Base-by-base conservation (phyloP, 2,113 vertebrate genomes). In the Carassius auratus region DNA sequence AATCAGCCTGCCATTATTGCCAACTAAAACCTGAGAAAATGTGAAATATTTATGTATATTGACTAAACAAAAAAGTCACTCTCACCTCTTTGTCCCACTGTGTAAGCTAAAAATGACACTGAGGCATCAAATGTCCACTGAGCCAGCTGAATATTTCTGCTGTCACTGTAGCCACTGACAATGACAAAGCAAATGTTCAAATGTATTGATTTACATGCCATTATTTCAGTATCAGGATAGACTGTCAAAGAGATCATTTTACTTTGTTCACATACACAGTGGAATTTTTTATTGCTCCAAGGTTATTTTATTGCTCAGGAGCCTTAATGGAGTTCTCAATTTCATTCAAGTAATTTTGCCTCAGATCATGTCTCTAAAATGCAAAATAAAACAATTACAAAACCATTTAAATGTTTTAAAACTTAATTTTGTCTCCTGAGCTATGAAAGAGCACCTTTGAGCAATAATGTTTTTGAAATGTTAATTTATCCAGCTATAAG, bases 131-230 rank as follows among this genome's bases (percentile, higher is more conserved):
- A 80, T 80, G 36, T 80, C 77, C 14, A 45, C 77, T 80, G 77
- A 80, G 57, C 57, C 33, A 64, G 59, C 77, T 62, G 59, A 80
- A 80, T 80, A 64, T 80, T 64, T 80, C 12, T 80, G 76, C 55
- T 61, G 33, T 42, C 59, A 48, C 61, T 45, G 7, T 80, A 8
- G 21, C 42, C 36, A 42, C 15, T 36, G 30, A 59, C 76, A 57
- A 61, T 21, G 77, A 61, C 77, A 80, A 80, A 48, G 38, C 55
- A 55, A n/a, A 13, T 61, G 55, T 45, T 59, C 33, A 61, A 73
- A 73, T 45, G 21, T 8, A 73, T 42, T 78, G 6, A 30, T 76
- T 23, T 76, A 5, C 14, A 52, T 26, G 6, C 30, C 66, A 42
- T 48, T 50, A 26, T 1, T n/a, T 76, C 6, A 30, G 45, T 76